A percentile compares a stretch with the other conserved stretches of the same genome.
phyloP scores from a whole-genome alignment of 2,888 invertebrate species.

The Tenodera sinensis region DNA sequence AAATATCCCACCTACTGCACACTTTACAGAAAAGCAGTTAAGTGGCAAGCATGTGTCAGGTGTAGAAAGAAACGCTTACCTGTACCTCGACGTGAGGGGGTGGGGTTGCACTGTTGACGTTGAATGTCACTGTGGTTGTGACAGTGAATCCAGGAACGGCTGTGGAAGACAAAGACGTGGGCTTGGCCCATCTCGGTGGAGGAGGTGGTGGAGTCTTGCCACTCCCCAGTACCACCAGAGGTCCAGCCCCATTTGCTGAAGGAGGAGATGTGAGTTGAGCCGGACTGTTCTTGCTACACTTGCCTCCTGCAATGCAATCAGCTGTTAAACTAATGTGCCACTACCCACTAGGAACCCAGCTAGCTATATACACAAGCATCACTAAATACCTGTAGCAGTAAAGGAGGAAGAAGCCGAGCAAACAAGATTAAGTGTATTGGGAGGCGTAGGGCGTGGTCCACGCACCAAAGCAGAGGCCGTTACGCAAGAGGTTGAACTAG shows the following conservation, averaged over 20 bases:
- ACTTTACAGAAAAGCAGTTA: too few species aligned
- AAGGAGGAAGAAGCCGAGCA: conserved; percentile 44
- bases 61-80: not conserved
- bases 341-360: too few species aligned
- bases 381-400: not conserved
- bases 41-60: too few species aligned
- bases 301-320: not conserved
- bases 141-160: conserved; percentile 61
- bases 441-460: conserved; percentile 74
- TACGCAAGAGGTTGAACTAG: conserved; percentile 27
- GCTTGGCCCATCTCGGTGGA: conserved; percentile 82
- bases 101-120: conserved; percentile 57
- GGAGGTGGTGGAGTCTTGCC: conserved; percentile 72
- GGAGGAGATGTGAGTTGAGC: conserved; percentile 33
- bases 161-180: conserved; percentile 39
- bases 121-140: conserved; percentile 78
- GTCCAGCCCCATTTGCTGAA: conserved; percentile 25
- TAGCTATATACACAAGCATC: not conserved
- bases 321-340: not conserved
- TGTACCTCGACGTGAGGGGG: conserved; percentile 38
- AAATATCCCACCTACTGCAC: too few species aligned
- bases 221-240: conserved; percentile 18
- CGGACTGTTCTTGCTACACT: conserved; percentile 32
- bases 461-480: conserved; percentile 34
- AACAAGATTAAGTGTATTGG: conserved; percentile 75